Evolutionary conservation across 2,113 vertebrate genomes (phyloP).

Genomic region (Casuarius casuarius): DNA sequence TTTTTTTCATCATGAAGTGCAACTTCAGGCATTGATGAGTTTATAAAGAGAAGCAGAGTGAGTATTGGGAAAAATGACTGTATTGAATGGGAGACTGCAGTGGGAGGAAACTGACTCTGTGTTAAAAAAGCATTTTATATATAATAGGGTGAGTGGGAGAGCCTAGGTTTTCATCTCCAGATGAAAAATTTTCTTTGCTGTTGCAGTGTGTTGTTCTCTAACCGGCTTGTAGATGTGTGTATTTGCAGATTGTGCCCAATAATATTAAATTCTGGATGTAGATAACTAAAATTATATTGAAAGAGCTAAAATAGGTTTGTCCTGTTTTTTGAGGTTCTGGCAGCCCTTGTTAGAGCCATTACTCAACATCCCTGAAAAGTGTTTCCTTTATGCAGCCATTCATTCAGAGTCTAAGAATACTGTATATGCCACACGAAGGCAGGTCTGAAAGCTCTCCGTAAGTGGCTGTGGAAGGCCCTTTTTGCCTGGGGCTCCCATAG

Average conservation of each 20-base stretch:
- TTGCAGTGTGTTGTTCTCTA: background rate
- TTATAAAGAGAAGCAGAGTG: background rate
- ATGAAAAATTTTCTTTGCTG: background rate
- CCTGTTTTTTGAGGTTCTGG: background rate
- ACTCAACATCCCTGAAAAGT: background rate
- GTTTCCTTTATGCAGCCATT: background rate
- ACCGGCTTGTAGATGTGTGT: fast-evolving
- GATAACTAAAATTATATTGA: background rate
- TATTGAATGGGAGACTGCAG: background rate
- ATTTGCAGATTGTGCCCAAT: background rate
- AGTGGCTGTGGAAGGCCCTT: background rate
- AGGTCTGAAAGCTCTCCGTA: background rate
- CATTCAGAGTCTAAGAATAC: background rate
- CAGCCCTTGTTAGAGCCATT: background rate
- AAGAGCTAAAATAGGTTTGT: background rate
- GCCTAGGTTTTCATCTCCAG: background rate
- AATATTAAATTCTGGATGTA: background rate
- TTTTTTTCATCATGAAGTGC: background rate
- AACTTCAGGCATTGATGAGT: background rate
- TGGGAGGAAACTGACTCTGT: background rate
- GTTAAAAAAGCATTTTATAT: background rate
- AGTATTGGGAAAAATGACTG: background rate
- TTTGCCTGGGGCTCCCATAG: background rate
- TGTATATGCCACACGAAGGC: background rate
- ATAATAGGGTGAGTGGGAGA: background rate